A percentile compares a stretch with the other conserved stretches of the same genome.
Evolutionary conservation across 2,888 invertebrate species (phyloP).

Genomic region (Poecilobothrus nobilitatus): DNA sequence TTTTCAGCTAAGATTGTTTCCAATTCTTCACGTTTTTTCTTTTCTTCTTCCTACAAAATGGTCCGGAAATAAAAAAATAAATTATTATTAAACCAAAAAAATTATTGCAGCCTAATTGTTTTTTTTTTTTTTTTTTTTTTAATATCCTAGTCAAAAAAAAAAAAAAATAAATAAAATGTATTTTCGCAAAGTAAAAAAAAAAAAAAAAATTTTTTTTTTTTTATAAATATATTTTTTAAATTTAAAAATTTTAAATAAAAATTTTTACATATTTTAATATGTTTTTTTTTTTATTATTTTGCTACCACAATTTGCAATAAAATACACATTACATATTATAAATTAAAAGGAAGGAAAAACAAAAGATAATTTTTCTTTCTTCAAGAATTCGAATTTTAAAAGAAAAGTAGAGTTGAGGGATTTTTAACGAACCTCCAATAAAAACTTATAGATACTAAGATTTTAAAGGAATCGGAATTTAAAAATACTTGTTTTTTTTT

Average conservation of each 20-base stretch:
- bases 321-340: not conserved
- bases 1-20: slow-evolving; percentile 96
- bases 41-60: slow-evolving; percentile 91
- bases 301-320: slow-evolving; percentile 1
- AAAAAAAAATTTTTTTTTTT: no score
- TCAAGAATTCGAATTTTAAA: no score
- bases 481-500: no score
- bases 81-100: not conserved
- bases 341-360: not conserved
- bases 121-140: not conserved
- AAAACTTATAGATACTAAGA: no score
- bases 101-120: not conserved
- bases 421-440: no score
- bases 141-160: not conserved
- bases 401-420: no score
- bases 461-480: no score
- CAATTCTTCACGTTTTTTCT: slow-evolving; percentile 88
- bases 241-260: not conserved
- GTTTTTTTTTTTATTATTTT: slow-evolving; percentile 1
- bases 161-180: not conserved
- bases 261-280: slow-evolving; percentile 6
- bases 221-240: not conserved
- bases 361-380: not conserved
- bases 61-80: not conserved
- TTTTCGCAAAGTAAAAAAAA: slow-evolving; percentile 5